Evolutionary conservation across 2,797 vertebrate species (phyloP).

Genomic region (Okamejei kenojei): DNA sequence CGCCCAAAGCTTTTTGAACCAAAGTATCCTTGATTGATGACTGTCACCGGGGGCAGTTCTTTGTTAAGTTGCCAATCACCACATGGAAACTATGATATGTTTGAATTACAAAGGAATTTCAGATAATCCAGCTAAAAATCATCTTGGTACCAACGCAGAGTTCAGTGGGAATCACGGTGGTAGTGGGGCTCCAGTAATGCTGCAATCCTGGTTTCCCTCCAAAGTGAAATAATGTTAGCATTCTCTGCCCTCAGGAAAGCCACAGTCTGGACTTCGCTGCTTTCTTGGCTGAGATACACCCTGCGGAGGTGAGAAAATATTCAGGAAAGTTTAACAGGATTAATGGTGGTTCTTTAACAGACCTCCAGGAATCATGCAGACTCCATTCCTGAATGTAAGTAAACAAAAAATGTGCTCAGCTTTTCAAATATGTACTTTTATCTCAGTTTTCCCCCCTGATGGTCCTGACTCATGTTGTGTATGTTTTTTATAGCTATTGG

Average conservation of each 20-base stretch:
- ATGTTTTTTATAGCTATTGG: not conserved
- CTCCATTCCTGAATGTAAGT: not conserved
- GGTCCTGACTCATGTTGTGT: not conserved
- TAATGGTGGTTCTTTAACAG: not conserved
- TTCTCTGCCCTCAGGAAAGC: not conserved
- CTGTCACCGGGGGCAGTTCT: not conserved
- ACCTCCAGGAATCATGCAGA: not conserved
- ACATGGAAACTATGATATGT: not conserved
- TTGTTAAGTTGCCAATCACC: not conserved
- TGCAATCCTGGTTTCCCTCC: not conserved
- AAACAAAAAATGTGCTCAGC: not conserved
- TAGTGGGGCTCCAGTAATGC: not conserved
- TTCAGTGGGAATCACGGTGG: not conserved
- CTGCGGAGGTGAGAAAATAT: not conserved
- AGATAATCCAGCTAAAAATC: not conserved
- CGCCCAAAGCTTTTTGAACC: not conserved
- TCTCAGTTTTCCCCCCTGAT: not conserved
- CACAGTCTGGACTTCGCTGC: conserved; percentile 19
- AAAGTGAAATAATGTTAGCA: not conserved
- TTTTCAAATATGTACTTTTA: not conserved
- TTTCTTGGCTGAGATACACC: not conserved
- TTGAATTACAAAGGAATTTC: not conserved
- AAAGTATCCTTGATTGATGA: not conserved
- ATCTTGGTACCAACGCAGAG: not conserved
- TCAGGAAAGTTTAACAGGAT: not conserved